These are phyloP conservation scores for Chymomyza fuscimana DNA, from an alignment of 2,888 invertebrate species.

Conservation along the genomic window DNA sequence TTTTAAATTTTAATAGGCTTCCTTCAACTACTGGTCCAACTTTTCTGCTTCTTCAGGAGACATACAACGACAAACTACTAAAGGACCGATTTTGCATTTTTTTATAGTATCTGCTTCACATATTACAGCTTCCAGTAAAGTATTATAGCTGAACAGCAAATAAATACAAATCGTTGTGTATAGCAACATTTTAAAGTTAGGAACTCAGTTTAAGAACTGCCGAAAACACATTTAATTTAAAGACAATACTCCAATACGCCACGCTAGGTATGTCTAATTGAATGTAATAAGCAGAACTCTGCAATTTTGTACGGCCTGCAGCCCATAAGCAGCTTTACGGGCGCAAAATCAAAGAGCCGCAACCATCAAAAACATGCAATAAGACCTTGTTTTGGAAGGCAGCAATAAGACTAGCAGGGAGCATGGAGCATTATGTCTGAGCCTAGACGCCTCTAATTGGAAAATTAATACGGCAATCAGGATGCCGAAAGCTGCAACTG, in stretches of 20 bases:
- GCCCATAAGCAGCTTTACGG: constrained; percentile 25
- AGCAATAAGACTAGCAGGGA: constrained; percentile 44
- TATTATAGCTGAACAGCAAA: neutral
- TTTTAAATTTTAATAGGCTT: too few species aligned
- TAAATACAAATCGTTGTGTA: neutral
- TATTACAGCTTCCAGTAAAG: neutral
- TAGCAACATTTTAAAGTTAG: neutral
- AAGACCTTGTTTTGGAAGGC: neutral
- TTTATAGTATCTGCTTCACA: neutral
- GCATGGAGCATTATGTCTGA: neutral
- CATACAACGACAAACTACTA: neutral
- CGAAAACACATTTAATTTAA: neutral
- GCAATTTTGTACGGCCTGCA: neutral
- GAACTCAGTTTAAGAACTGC: neutral
- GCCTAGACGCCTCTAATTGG: constrained; percentile 44
- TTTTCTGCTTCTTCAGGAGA: too few species aligned
- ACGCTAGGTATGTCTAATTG: neutral
- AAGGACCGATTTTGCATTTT: neutral
- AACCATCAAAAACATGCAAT: neutral
- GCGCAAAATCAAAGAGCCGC: constrained; percentile 9
- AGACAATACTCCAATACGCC: neutral
- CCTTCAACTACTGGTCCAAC: too few species aligned
- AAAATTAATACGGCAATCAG: constrained; percentile 56
- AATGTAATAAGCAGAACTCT: neutral
- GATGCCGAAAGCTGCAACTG: neutral